phyloP scores from a whole-genome alignment of 2,797 vertebrate genomes.

The Lithobates sylvaticus region DNA sequence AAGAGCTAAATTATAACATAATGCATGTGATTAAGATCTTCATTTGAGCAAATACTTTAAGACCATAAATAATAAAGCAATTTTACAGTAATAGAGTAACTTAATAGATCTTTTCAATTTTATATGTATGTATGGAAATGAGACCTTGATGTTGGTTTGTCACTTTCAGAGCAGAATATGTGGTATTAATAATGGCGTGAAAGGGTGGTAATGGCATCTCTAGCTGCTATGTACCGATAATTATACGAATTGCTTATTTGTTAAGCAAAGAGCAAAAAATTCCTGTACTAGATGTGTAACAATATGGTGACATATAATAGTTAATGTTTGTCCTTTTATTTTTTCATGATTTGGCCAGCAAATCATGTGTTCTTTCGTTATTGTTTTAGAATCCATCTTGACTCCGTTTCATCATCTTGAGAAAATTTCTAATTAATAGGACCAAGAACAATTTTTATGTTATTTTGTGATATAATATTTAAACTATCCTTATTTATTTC shows the following conservation, averaged over 20 bases:
- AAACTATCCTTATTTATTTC: too few species aligned
- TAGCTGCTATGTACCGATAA: neutral
- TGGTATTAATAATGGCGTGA: neutral
- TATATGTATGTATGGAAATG: slow-evolving; percentile 5
- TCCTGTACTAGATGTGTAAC: too few species aligned
- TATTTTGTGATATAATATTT: too few species aligned
- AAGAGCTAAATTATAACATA: slow-evolving; percentile 23
- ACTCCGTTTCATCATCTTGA: too few species aligned
- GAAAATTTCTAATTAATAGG: too few species aligned
- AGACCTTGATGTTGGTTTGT: neutral
- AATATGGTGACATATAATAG: too few species aligned
- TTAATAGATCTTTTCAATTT: slow-evolving; percentile 10
- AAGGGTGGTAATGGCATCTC: neutral
- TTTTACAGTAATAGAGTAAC: slow-evolving; percentile 16
- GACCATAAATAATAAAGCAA: slow-evolving; percentile 24
- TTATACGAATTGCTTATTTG: neutral
- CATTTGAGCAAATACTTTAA: slow-evolving; percentile 10
- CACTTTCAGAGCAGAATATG: neutral
- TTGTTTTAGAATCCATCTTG: too few species aligned
- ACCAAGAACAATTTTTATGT: too few species aligned
- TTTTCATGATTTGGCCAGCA: too few species aligned
- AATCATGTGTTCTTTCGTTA: too few species aligned
- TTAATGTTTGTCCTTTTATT: too few species aligned
- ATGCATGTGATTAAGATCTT: slow-evolving; percentile 32
- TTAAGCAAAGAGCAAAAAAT: neutral